Evolutionary conservation across 2,888 invertebrate genomes (phyloP).

Genomic region (Scrobipalpa costella): DNA sequence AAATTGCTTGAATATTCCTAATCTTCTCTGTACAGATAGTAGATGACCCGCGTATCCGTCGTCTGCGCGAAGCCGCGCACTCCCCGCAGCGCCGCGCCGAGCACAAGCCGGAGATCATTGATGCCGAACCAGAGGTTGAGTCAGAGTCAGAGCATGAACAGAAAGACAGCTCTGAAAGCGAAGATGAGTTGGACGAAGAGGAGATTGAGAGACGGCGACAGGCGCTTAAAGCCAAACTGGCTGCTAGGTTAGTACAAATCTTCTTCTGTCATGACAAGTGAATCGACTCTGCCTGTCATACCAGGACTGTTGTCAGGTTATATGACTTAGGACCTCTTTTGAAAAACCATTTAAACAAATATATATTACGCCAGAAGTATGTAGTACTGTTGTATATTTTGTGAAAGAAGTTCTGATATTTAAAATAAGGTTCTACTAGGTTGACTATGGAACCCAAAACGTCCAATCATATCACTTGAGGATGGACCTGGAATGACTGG

Average conservation of each 20-base stretch:
- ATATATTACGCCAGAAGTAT: no score
- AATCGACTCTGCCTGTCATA: no score
- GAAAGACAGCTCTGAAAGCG: slow-evolving; percentile 83
- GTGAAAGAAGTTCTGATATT: no score
- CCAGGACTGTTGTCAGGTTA: no score
- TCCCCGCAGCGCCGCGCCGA: slow-evolving; percentile 80
- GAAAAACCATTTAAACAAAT: no score
- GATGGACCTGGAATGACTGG: no score
- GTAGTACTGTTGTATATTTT: no score
- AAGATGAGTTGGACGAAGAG: slow-evolving; percentile 91
- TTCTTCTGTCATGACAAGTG: background rate
- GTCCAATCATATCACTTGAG: no score
- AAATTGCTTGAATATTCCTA: no score
- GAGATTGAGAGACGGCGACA: slow-evolving; percentile 92
- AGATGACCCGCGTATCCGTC: slow-evolving; percentile 91
- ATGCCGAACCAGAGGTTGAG: slow-evolving; percentile 68
- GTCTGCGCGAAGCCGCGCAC: slow-evolving; percentile 80
- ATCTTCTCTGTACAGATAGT: slow-evolving; percentile 45
- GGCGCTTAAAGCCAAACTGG: slow-evolving; percentile 70
- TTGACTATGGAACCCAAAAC: no score
- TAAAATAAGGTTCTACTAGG: no score
- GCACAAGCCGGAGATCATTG: slow-evolving; percentile 75
- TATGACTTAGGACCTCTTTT: no score
- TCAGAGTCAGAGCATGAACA: slow-evolving; percentile 72
- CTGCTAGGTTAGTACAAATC: slow-evolving; percentile 57